Evolutionary conservation across 2,113 vertebrate genomes (phyloP).

Genomic region (Amphilophus citrinellus): DNA sequence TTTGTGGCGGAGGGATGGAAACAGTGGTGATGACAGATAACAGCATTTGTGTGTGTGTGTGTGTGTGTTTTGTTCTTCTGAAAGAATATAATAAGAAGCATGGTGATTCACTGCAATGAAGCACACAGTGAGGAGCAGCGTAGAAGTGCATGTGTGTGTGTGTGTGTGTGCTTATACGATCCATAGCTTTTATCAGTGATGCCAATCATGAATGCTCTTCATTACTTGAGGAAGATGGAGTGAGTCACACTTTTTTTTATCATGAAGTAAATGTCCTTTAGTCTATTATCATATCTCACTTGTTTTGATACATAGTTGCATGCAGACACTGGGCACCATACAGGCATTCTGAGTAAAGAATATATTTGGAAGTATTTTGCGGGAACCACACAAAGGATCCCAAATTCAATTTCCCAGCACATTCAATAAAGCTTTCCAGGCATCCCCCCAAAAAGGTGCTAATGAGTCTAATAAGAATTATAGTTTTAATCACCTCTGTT

Average conservation of each 20-base stretch:
- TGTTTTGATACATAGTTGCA: conserved; percentile 57
- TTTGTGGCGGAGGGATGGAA: conserved; percentile 25
- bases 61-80: conserved; percentile 30
- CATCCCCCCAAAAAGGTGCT: conserved; percentile 36
- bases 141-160: conserved; percentile 11
- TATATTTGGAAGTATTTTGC: conserved; percentile 29
- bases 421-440: conserved; percentile 45
- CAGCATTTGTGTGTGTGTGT: conserved; percentile 33
- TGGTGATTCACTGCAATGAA: conserved; percentile 51
- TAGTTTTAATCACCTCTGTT: conserved; percentile 67
- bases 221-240: conserved; percentile 69
- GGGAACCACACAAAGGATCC: background rate
- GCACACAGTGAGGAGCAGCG: conserved; percentile 13
- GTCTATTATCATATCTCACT: conserved; percentile 65
- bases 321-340: conserved; percentile 25
- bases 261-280: conserved; percentile 59
- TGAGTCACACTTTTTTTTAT: conserved; percentile 74
- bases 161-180: conserved; percentile 27
- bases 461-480: conserved; percentile 61
- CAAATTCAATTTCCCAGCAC: conserved; percentile 28
- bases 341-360: conserved; percentile 5
- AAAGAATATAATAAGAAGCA: conserved; percentile 58
- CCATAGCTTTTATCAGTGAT: conserved; percentile 62
- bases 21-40: conserved; percentile 49
- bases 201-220: conserved; percentile 61